These are phyloP conservation scores for Karalla daura DNA, from an alignment of 2,797 vertebrate genomes.

Conservation along the genomic window DNA sequence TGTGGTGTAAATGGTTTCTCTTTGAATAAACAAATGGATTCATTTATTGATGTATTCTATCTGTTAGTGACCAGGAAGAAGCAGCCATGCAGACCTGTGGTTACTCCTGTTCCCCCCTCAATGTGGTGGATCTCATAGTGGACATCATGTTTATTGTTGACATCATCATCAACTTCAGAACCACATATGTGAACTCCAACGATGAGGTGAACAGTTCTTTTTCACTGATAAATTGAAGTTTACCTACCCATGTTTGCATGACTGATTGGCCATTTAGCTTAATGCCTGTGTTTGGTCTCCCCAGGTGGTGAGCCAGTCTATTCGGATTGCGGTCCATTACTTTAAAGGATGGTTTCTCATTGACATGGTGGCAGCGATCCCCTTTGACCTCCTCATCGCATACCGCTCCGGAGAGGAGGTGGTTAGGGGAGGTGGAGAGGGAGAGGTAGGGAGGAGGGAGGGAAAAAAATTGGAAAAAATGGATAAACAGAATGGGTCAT, in stretches of 20 bases:
- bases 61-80: slow-evolving; percentile 43
- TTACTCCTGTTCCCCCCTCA: slow-evolving; percentile 90
- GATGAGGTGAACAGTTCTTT: slow-evolving; percentile 83
- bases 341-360: slow-evolving; percentile 97
- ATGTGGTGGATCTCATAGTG: slow-evolving; percentile 91
- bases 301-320: slow-evolving; percentile 91
- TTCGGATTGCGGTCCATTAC: slow-evolving; percentile 91
- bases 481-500: too few species aligned
- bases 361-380: slow-evolving; percentile 94
- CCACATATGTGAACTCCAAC: slow-evolving; percentile 91
- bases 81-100: slow-evolving; percentile 78
- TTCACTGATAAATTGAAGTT: background rate
- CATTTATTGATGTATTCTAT: slow-evolving; percentile 71
- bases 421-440: slow-evolving; percentile 43
- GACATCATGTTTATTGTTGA: slow-evolving; percentile 96
- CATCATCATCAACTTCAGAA: slow-evolving; percentile 94
- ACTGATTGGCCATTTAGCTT: background rate
- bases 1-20: background rate
- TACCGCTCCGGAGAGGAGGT: slow-evolving; percentile 93
- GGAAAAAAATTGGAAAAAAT: too few species aligned
- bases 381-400: slow-evolving; percentile 94
- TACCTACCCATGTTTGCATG: background rate
- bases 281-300: background rate
- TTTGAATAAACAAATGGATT: background rate
- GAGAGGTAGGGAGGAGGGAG: slow-evolving; percentile 47